Conservation (phyloP, 2,797 vertebrate species). For the Megaceryle alcyon region DNA sequence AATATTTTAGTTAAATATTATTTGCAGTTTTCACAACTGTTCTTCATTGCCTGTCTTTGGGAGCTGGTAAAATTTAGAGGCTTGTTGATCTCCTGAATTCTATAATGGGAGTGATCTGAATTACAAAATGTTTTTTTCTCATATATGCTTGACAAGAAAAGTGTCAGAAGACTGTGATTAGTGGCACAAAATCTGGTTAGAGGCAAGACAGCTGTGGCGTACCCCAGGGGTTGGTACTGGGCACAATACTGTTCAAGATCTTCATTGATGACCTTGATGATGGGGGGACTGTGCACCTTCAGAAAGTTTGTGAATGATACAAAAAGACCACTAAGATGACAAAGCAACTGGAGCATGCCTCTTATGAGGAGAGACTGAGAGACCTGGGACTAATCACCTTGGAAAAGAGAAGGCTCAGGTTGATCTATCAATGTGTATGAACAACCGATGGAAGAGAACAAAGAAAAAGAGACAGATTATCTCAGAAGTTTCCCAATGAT, state of each 20-base stretch:
- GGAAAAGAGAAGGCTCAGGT: background rate
- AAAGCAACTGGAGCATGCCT: background rate
- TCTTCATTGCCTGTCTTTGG: background rate
- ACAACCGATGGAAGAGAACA: background rate
- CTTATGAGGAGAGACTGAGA: background rate
- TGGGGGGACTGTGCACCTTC: background rate
- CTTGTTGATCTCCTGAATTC: background rate
- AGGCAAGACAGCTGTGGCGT: background rate
- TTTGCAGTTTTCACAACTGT: background rate
- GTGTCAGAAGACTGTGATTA: background rate
- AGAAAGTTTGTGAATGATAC: background rate
- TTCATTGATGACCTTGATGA: background rate
- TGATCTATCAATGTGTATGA: background rate
- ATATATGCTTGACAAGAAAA: background rate
- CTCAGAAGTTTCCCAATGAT: background rate
- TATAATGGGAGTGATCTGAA: background rate
- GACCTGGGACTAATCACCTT: background rate
- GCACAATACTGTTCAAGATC: background rate
- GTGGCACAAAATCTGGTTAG: background rate
- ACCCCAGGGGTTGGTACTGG: background rate
- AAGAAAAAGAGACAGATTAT: background rate
- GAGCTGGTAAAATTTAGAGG: background rate
- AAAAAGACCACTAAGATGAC: background rate
- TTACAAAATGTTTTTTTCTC: background rate
- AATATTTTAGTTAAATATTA: background rate